phyloP scores from a whole-genome alignment of 1,140 invertebrate genomes.

The Bombus difficillimus region DNA sequence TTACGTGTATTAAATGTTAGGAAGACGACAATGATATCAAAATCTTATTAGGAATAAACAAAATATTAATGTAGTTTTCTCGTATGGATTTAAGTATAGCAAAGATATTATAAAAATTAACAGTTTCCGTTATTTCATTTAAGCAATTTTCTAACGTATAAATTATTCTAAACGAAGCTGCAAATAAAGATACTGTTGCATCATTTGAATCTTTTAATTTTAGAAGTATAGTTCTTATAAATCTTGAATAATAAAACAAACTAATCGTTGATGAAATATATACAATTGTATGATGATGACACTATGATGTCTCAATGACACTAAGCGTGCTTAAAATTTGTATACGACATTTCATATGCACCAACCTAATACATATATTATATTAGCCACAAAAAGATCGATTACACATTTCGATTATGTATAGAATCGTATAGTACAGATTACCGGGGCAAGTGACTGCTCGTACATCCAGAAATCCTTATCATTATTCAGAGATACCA shows the following conservation, averaged over 20 bases:
- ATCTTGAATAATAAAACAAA: not conserved
- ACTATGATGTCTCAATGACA: no score
- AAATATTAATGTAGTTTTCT: no score
- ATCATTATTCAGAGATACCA: not conserved
- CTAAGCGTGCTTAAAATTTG: no score
- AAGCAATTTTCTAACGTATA: not conserved
- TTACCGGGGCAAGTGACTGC: not conserved
- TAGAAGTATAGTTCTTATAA: not conserved
- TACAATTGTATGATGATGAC: not conserved
- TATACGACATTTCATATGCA: no score
- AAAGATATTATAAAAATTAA: no score
- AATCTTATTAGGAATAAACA: no score
- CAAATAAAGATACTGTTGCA: not conserved
- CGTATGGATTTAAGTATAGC: not conserved
- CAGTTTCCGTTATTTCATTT: not conserved
- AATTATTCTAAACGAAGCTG: not conserved
- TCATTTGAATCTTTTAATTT: not conserved
- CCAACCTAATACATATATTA: no score
- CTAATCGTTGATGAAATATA: not conserved
- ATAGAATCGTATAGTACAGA: not conserved
- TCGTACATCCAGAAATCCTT: not conserved
- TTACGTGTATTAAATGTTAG: not conserved
- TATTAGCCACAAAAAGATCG: no score
- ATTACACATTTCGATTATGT: not conserved
- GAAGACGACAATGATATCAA: not conserved